phyloP scores from a whole-genome alignment of 2,113 vertebrate genomes.

The Orthonyx spaldingii region DNA sequence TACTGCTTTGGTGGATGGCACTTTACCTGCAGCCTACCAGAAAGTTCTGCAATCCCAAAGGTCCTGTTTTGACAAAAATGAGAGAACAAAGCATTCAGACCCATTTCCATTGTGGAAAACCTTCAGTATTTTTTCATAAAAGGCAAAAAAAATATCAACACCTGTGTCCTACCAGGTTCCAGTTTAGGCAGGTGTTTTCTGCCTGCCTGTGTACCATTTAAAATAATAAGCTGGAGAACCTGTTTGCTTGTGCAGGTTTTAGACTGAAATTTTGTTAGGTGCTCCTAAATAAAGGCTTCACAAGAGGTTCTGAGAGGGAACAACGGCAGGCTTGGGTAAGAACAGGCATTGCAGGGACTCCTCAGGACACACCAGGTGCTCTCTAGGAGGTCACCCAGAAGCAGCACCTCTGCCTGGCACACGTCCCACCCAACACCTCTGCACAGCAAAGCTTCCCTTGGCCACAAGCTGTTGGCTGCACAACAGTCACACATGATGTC shows the following conservation, averaged over 20 bases:
- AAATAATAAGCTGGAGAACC: neutral
- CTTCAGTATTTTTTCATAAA: neutral
- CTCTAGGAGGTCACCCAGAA: neutral
- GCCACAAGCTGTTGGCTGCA: neutral
- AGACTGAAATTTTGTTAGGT: neutral
- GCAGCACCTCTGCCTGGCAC: neutral
- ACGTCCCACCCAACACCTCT: neutral
- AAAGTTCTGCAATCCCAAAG: neutral
- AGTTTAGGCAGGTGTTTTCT: neutral
- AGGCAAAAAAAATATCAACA: neutral
- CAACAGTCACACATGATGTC: accelerated
- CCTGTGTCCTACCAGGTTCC: neutral
- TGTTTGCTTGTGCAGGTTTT: neutral
- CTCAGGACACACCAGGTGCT: neutral
- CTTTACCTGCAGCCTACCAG: neutral
- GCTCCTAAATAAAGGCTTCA: neutral
- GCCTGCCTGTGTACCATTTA: neutral
- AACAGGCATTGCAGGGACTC: neutral
- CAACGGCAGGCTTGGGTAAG: neutral
- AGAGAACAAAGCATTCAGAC: neutral
- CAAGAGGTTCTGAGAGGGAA: neutral
- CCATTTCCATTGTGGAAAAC: neutral
- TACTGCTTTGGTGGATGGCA: neutral
- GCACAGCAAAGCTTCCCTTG: neutral
- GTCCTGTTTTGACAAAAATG: neutral